A percentile compares a stretch with the other conserved stretches of the same genome.
Evolutionary conservation across 2,113 vertebrate species (phyloP).

Genomic region (Pollimyrus isidori): DNA sequence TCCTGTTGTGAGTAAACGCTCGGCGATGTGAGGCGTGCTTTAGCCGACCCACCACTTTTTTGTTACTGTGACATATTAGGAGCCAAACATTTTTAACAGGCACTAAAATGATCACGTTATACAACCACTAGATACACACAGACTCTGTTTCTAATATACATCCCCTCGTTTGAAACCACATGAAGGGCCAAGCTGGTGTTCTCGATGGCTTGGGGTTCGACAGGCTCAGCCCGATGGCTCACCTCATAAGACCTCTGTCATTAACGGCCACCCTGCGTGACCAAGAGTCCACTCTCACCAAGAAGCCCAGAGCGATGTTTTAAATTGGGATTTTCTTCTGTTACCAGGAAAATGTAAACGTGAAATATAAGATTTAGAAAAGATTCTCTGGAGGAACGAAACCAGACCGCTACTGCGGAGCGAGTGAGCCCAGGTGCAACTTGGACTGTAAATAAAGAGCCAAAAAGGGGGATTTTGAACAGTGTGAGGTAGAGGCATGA

Average conservation of each 20-base stretch:
- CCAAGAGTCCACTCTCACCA: background rate
- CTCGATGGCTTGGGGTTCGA: background rate
- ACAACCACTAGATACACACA: background rate
- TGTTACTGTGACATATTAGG: background rate
- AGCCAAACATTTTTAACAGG: background rate
- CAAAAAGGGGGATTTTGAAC: background rate
- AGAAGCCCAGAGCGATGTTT: background rate
- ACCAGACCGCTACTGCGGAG: background rate
- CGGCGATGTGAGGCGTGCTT: background rate
- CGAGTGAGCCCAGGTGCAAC: background rate
- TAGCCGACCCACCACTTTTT: background rate
- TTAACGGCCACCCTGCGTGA: background rate
- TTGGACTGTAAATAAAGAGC: background rate
- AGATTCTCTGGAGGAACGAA: background rate
- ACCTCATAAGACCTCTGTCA: background rate
- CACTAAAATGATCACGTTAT: background rate
- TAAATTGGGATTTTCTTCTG: background rate
- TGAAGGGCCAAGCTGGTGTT: background rate
- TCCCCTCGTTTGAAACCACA: constrained; percentile 2
- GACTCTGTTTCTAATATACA: background rate
- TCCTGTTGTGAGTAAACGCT: background rate
- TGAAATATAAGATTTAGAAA: background rate
- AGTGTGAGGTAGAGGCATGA: background rate
- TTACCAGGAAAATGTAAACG: background rate
- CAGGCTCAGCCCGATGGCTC: background rate